Percentiles rank a stretch among this genome's conserved stretches.
phyloP scores from a whole-genome alignment of 2,113 vertebrate genomes.

The Eonycteris spelaea region DNA sequence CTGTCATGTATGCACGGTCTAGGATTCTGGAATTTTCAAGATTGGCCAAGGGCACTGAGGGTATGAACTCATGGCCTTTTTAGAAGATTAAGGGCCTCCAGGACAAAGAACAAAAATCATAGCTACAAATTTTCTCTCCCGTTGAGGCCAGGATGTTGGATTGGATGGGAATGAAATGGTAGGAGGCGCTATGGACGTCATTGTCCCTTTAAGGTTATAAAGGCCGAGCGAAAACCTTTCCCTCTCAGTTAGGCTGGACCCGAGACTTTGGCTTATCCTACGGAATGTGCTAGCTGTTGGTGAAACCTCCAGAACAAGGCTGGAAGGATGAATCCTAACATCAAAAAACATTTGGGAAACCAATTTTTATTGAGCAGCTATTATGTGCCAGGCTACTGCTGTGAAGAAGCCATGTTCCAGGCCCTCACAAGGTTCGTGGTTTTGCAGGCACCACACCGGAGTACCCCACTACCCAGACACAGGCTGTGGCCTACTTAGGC shows the following conservation, averaged over 20 bases:
- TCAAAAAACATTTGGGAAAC: not conserved
- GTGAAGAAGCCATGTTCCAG: not conserved
- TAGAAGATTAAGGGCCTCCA: not conserved
- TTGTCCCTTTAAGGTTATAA: not conserved
- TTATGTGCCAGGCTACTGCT: not conserved
- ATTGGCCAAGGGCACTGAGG: not conserved
- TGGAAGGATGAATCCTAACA: not conserved
- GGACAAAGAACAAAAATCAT: not conserved
- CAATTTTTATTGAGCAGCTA: not conserved
- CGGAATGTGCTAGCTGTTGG: not conserved
- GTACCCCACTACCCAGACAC: accelerated
- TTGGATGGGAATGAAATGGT: not conserved
- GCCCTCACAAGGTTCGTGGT: not conserved
- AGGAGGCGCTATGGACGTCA: not conserved
- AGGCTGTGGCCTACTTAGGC: not conserved
- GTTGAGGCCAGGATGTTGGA: not conserved
- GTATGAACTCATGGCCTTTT: not conserved
- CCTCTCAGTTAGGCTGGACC: not conserved
- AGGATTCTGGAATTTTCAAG: not conserved
- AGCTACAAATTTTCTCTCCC: not conserved
- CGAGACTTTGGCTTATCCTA: not conserved
- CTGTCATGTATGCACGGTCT: not conserved
- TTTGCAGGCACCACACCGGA: not conserved
- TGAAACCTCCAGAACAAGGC: not conserved
- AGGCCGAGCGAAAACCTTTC: not conserved